Conservation (phyloP, 2,888 invertebrate species). For the Melieria omissa region DNA sequence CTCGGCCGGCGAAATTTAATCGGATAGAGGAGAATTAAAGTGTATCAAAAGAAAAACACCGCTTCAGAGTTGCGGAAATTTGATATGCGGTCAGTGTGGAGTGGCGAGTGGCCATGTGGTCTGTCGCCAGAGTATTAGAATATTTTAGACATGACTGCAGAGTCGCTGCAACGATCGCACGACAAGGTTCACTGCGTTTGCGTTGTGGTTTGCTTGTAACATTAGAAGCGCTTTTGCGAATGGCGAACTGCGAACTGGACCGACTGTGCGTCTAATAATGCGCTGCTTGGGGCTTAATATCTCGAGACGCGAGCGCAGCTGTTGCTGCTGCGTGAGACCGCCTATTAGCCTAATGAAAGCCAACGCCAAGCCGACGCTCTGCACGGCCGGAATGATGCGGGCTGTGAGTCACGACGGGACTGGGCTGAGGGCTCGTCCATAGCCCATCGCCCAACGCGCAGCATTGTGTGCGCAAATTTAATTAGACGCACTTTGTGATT, state of each 20-base stretch:
- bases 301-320: constrained; percentile 49
- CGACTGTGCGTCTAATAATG: constrained; percentile 57
- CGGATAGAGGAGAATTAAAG: constrained; percentile 9
- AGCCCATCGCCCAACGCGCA: too few relatives aligned
- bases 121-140: constrained; percentile 32
- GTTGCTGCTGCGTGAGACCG: constrained; percentile 5
- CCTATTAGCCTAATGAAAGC: too few relatives aligned
- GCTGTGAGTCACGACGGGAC: too few relatives aligned
- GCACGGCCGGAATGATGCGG: too few relatives aligned
- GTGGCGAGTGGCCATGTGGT: constrained; percentile 1
- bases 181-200: constrained; percentile 3
- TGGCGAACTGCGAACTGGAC: not conserved
- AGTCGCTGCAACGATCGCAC: not conserved
- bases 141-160: constrained; percentile 34
- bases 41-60: constrained; percentile 8
- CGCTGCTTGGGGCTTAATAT: constrained; percentile 51
- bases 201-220: constrained; percentile 8
- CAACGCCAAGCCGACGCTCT: too few relatives aligned
- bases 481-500: constrained; percentile 52
- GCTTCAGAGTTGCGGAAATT: constrained; percentile 18
- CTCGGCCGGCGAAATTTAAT: constrained; percentile 49
- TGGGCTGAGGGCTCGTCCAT: too few relatives aligned
- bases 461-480: constrained; percentile 44
- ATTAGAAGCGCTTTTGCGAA: constrained; percentile 7
- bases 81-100: constrained; percentile 30